phyloP scores from a whole-genome alignment of 2,888 invertebrate genomes.

The Harpagoxenus sublaevis region DNA sequence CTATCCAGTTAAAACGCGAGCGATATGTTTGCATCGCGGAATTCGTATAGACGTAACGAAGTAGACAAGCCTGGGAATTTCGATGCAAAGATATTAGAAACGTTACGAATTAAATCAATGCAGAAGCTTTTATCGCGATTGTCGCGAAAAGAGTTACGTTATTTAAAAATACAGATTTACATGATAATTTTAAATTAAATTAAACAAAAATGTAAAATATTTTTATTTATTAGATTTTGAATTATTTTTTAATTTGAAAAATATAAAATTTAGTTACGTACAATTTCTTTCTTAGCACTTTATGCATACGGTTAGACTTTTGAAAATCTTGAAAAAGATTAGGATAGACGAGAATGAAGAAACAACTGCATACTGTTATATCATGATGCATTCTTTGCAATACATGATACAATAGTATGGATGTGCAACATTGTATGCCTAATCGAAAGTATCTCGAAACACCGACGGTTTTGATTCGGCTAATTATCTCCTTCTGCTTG shows the following conservation, averaged over 20 bases:
- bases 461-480: constrained; percentile 29
- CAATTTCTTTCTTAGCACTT: background rate
- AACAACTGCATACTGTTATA: background rate
- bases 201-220: background rate
- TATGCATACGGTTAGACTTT: background rate
- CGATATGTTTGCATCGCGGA: background rate
- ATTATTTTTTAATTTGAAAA: background rate
- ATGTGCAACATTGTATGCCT: constrained; percentile 4
- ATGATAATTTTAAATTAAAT: background rate
- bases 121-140: background rate
- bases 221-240: background rate
- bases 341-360: background rate
- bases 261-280: background rate
- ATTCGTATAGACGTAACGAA: background rate
- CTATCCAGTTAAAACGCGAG: background rate
- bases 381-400: background rate
- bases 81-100: background rate
- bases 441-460: constrained; percentile 31
- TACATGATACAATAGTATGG: background rate
- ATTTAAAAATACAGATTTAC: background rate
- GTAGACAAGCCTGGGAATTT: background rate
- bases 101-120: background rate
- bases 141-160: background rate
- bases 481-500: constrained; percentile 40
- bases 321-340: background rate